Base-by-base conservation (phyloP, 2,888 invertebrate genomes). In the Eupithecia centaureata region DNA sequence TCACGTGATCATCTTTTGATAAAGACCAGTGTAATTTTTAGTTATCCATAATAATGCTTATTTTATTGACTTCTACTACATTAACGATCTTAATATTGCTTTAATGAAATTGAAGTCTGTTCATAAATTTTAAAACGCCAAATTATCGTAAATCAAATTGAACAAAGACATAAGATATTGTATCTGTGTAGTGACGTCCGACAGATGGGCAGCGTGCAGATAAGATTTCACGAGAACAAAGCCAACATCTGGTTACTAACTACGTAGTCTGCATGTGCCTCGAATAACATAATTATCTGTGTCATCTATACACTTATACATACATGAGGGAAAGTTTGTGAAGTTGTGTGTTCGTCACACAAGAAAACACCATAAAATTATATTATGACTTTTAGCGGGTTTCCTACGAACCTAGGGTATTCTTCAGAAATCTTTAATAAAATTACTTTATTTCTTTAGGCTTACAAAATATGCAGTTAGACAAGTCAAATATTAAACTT, bases 191-290 rank as follows among this genome's bases (percentile, higher is more conserved):
- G 78, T 76, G 72, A 77, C 78, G 74, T 57, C 78, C 71, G 74
- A 79, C 87, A 88, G 83, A 86, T 88, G 86, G 79, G 85, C 86
- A 84, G 82, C 81, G 75, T 76, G 57, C 78, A 85, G 88, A 89
- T 90, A 86, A 86, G 84, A 88, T 88, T 89, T 87, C 86, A 86
- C 79, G 82, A 77, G 79, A 85, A 89, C 87, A 88, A 87, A 84
- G 82, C 80, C 69, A 78, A 78, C 86, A 85, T 86, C 83, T 86
- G 86, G 68, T 59, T 65, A 73, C 73, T 68, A 22, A 47, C 47
- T 47, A 74, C 73, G 73, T 66, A 69, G 47, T 61, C 25, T 61
- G 30, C 47, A 38, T 62, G 32, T 54, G 57, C 63, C 63, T 54
- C 28, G 30, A 63, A 63, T 63, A 56, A 56, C 51, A 56, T 63